Evolutionary conservation across 2,888 invertebrate genomes (phyloP).

Genomic region (Dinocampus coccinellae): DNA sequence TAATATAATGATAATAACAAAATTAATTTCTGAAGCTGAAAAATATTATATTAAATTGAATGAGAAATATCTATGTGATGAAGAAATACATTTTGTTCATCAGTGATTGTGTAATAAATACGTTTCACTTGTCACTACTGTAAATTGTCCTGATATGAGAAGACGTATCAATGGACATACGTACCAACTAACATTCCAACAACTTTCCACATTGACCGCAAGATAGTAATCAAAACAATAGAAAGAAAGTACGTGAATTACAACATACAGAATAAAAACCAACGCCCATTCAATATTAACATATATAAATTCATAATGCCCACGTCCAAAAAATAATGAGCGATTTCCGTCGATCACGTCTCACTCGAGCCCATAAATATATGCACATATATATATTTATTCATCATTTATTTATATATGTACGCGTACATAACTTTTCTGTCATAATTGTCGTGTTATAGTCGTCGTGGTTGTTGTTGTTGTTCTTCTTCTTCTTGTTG

Average conservation of each 20-base stretch:
- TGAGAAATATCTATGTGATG: too few relatives aligned
- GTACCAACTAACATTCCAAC: background rate
- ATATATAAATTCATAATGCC: background rate
- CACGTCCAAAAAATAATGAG: constrained; percentile 1
- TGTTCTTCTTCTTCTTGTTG: too few relatives aligned
- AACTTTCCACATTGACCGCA: background rate
- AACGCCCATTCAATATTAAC: background rate
- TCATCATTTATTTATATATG: background rate
- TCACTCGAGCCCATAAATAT: background rate
- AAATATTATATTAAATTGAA: too few relatives aligned
- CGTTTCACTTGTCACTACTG: background rate
- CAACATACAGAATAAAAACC: background rate
- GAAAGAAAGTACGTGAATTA: constrained; percentile 6
- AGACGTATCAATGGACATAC: background rate
- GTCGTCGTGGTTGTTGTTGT: too few relatives aligned
- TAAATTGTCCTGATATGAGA: background rate
- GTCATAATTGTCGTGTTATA: background rate
- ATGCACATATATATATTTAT: background rate
- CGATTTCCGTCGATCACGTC: background rate
- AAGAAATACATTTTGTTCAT: background rate
- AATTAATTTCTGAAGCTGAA: too few relatives aligned
- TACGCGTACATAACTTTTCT: background rate
- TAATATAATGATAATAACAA: too few relatives aligned
- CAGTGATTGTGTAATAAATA: background rate
- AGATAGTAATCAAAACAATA: background rate